A percentile compares a stretch with the other conserved stretches of the same genome.
Evolutionary conservation across 2,113 vertebrate species (phyloP).

Genomic region (Anarrhichthys ocellatus): DNA sequence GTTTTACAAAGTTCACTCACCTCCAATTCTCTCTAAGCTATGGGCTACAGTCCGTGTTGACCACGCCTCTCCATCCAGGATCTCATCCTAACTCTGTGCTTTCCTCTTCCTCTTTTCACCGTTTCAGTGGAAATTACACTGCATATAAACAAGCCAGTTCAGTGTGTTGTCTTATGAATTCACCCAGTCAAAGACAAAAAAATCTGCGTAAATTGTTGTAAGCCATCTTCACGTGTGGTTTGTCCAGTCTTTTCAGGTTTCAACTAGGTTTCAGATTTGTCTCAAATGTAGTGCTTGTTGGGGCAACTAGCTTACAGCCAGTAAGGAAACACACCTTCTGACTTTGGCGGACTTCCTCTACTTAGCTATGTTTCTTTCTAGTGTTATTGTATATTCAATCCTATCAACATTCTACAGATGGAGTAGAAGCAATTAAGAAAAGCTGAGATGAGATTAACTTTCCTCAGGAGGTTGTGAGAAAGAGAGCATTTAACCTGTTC

Average conservation of each 20-base stretch:
- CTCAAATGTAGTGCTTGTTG: neutral
- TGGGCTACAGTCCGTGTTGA: too few relatives aligned
- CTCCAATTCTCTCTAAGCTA: neutral
- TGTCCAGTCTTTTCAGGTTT: neutral
- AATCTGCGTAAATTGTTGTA: too few relatives aligned
- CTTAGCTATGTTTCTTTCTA: conserved; percentile 6
- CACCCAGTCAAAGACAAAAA: neutral
- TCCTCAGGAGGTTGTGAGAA: neutral
- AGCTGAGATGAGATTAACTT: conserved; percentile 23
- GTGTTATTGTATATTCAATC: neutral
- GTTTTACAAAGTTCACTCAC: neutral
- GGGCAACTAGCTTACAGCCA: neutral
- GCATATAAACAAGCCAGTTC: neutral
- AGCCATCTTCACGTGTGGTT: neutral
- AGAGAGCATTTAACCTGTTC: neutral
- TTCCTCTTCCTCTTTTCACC: neutral
- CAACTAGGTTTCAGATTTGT: neutral
- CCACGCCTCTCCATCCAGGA: too few relatives aligned
- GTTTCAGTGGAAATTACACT: neutral
- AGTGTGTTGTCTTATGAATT: neutral
- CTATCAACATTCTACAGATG: conserved; percentile 7
- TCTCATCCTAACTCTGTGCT: neutral
- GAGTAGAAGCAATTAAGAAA: conserved; percentile 29
- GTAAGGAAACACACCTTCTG: too few relatives aligned
- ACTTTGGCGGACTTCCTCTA: neutral